phyloP scores from a whole-genome alignment of 1,140 invertebrate genomes.

The Aphelinus atriplicis region DNA sequence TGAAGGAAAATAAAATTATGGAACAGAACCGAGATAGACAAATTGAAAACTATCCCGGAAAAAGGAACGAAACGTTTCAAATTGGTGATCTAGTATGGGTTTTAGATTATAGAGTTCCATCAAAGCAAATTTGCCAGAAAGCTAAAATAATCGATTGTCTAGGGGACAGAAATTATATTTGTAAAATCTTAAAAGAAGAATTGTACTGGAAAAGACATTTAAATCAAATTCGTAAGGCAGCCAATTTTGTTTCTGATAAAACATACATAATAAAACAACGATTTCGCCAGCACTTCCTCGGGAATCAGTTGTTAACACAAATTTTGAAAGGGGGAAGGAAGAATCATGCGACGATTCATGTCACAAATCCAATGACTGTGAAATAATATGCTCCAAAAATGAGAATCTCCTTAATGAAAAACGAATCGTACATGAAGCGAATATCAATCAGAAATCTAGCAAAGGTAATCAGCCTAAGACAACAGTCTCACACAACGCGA shows the following conservation, averaged over 20 bases:
- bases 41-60: not conserved
- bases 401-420: too few species aligned
- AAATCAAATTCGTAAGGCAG: constrained; percentile 7
- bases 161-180: not conserved
- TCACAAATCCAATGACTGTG: too few species aligned
- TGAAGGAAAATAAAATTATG: not conserved
- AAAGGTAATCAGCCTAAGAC: too few species aligned
- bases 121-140: not conserved
- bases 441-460: too few species aligned
- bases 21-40: constrained; percentile 5
- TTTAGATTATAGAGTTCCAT: not conserved
- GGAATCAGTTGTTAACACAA: too few species aligned
- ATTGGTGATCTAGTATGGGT: not conserved
- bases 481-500: too few species aligned
- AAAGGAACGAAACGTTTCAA: not conserved
- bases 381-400: too few species aligned
- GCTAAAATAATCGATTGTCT: not conserved
- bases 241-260: not conserved
- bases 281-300: too few species aligned
- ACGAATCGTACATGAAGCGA: too few species aligned
- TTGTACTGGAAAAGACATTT: not conserved
- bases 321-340: too few species aligned
- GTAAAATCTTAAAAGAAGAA: not conserved
- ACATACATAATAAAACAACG: too few species aligned
- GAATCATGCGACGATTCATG: too few species aligned